phyloP scores from a whole-genome alignment of 2,113 vertebrate species.

The Crotalus tigris region DNA sequence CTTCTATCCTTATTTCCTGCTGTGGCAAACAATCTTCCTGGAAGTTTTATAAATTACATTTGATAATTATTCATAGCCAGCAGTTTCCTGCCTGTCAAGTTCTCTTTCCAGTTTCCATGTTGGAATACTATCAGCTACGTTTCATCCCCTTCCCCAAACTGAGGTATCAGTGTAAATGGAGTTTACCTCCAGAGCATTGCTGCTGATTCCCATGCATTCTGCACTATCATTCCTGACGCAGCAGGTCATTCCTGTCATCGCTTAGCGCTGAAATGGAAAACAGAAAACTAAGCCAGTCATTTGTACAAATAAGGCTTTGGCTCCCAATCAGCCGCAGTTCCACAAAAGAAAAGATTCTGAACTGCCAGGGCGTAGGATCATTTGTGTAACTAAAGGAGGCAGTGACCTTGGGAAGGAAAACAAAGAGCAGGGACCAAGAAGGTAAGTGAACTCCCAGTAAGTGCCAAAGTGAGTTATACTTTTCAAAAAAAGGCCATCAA shows the following conservation, averaged over 20 bases:
- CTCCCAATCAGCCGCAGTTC: constrained; percentile 51
- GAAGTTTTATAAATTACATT: neutral
- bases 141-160: neutral
- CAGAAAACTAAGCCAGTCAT: constrained; percentile 44
- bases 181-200: neutral
- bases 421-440: constrained; percentile 50
- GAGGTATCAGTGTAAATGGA: neutral
- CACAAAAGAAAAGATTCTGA: constrained; percentile 48
- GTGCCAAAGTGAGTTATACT: neutral
- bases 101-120: neutral
- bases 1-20: neutral
- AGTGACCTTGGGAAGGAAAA: constrained; percentile 55
- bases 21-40: neutral
- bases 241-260: neutral
- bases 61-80: neutral
- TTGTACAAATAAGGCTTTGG: constrained; percentile 60
- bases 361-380: constrained; percentile 39
- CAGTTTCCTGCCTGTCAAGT: neutral
- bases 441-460: constrained; percentile 45
- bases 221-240: neutral
- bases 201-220: neutral
- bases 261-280: constrained; percentile 15
- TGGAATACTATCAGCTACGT: neutral
- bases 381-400: constrained; percentile 43
- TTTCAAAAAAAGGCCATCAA: constrained; percentile 20